These are phyloP conservation scores for Pilophorus perplexus DNA, from an alignment of 2,888 invertebrate genomes.

Conservation along the genomic window DNA sequence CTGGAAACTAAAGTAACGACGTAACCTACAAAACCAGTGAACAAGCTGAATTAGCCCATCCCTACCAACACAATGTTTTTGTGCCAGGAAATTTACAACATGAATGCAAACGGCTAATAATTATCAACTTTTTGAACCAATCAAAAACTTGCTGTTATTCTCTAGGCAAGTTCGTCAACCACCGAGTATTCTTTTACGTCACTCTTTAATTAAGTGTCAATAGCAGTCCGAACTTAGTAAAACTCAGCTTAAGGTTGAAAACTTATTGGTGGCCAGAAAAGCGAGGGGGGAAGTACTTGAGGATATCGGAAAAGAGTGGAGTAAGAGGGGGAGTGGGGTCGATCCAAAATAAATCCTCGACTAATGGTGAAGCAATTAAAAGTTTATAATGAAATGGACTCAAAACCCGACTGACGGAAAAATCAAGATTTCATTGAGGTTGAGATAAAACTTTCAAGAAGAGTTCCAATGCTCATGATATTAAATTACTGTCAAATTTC, in stretches of 20 bases:
- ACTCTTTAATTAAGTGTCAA: constrained; percentile 39
- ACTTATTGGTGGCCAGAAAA: constrained; percentile 29
- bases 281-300: constrained; percentile 13
- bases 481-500: too few relatives aligned
- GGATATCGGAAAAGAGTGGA: constrained; percentile 30
- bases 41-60: too few relatives aligned
- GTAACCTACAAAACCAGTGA: too few relatives aligned
- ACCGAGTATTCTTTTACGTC: too few relatives aligned
- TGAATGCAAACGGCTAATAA: background rate
- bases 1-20: too few relatives aligned
- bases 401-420: background rate
- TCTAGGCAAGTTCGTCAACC: constrained; percentile 7
- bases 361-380: constrained; percentile 40
- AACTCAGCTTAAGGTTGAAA: constrained; percentile 34
- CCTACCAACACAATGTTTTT: too few relatives aligned
- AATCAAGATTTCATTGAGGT: constrained; percentile 9
- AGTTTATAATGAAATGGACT: constrained; percentile 35
- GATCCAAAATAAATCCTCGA: constrained; percentile 26
- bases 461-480: too few relatives aligned
- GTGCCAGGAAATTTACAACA: too few relatives aligned
- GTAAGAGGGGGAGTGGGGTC: constrained; percentile 3
- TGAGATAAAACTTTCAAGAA: background rate
- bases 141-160: constrained; percentile 29
- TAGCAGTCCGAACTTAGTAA: constrained; percentile 36
- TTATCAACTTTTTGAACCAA: constrained; percentile 9